Evolutionary conservation across 2,888 invertebrate species (phyloP).

Genomic region (Neria commutata): DNA sequence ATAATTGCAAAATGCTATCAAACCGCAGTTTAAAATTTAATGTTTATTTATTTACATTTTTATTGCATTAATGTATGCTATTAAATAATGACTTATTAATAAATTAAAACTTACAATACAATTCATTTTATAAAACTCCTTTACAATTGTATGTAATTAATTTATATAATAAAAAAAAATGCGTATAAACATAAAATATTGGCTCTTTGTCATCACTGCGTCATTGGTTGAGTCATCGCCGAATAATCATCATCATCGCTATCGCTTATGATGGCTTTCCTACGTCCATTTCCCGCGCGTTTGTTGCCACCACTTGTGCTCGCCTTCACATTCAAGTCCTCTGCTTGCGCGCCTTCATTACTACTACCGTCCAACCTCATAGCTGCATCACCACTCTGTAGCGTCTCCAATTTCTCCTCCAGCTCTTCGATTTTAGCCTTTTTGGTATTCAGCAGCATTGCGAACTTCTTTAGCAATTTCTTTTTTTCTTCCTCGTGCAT

Average conservation of each 20-base stretch:
- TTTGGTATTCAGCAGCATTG: constrained; percentile 46
- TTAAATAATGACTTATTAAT: too few relatives aligned
- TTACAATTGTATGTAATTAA: constrained; percentile 53
- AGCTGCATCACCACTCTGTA: constrained; percentile 20
- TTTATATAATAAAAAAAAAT: constrained; percentile 40
- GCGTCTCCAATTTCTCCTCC: constrained; percentile 31
- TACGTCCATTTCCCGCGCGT: background rate
- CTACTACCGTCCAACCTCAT: background rate
- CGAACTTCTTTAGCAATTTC: constrained; percentile 44
- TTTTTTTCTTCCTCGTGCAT: constrained; percentile 30
- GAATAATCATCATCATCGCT: background rate
- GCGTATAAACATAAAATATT: constrained; percentile 27
- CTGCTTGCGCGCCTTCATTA: background rate
- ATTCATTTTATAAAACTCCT: too few relatives aligned
- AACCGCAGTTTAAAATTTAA: background rate
- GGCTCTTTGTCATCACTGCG: background rate
- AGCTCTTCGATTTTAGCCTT: constrained; percentile 48
- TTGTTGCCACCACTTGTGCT: background rate
- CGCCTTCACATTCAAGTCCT: background rate
- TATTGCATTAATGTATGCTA: background rate
- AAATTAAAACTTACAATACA: too few relatives aligned
- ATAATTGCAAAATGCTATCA: background rate
- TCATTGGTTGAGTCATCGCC: background rate
- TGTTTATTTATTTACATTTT: background rate
- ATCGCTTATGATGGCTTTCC: constrained; percentile 8